phyloP scores from a whole-genome alignment of 2,888 invertebrate genomes.

The Pogonocherus hispidulus region DNA sequence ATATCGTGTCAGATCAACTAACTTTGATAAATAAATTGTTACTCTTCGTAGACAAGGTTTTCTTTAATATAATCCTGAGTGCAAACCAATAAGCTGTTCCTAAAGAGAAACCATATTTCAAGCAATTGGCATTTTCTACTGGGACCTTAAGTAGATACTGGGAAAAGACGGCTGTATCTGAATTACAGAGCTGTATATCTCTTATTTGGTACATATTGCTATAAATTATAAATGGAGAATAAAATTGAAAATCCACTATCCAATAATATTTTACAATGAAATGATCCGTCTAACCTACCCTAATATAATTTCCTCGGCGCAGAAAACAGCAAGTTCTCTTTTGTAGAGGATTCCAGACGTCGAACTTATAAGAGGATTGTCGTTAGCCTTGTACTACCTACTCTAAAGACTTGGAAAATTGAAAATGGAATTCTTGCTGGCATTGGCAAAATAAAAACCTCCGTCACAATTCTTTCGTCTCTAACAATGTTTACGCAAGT shows the following conservation, averaged over 20 bases:
- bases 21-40: no score
- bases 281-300: not conserved
- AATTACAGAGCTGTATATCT: not conserved
- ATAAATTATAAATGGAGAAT: not conserved
- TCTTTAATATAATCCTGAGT: no score
- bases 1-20: no score
- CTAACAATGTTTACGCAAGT: slow-evolving; percentile 25
- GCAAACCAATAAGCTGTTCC: no score
- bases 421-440: slow-evolving; percentile 18
- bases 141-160: no score
- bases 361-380: slow-evolving; percentile 19
- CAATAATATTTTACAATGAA: not conserved
- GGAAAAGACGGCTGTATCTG: no score
- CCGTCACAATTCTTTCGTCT: slow-evolving; percentile 8
- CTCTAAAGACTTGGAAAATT: slow-evolving; percentile 23
- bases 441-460: slow-evolving; percentile 12
- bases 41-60: no score
- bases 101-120: no score
- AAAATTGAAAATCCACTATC: not conserved
- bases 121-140: no score
- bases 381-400: slow-evolving; percentile 21
- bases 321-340: not conserved
- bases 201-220: not conserved
- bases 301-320: slow-evolving; percentile 4
- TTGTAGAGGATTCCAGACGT: slow-evolving; percentile 2